These are phyloP conservation scores for Oophaga sylvatica DNA, from an alignment of 2,797 vertebrate genomes.

Conservation along the genomic window DNA sequence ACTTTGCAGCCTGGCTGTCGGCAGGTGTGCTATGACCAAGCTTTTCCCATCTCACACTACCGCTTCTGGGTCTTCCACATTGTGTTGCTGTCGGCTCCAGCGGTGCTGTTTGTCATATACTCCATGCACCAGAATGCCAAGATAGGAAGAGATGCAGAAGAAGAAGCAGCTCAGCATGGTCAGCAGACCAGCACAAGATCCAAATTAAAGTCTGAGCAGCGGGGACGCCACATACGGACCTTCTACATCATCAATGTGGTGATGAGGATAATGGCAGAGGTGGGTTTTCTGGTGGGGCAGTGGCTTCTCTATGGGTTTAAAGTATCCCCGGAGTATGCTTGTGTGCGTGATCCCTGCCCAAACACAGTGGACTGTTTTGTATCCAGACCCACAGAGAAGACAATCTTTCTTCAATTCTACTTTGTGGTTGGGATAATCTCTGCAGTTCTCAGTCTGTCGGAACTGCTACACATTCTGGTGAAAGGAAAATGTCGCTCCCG, in stretches of 20 bases:
- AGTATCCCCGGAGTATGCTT: slow-evolving; percentile 82
- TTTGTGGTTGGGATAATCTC: slow-evolving; percentile 84
- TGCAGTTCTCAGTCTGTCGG: slow-evolving; percentile 78
- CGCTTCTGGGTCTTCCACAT: slow-evolving; percentile 96
- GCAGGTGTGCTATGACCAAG: slow-evolving; percentile 87
- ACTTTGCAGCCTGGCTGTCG: slow-evolving; percentile 92
- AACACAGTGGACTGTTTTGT: slow-evolving; percentile 91
- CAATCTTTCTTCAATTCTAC: slow-evolving; percentile 90
- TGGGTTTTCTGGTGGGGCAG: slow-evolving; percentile 83
- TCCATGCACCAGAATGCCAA: slow-evolving; percentile 83
- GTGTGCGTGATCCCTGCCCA: slow-evolving; percentile 83
- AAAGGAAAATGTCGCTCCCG: slow-evolving; percentile 66
- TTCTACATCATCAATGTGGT: slow-evolving; percentile 84
- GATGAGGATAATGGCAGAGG: slow-evolving; percentile 82
- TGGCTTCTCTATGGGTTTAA: slow-evolving; percentile 85
- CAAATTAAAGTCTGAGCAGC: slow-evolving; percentile 39
- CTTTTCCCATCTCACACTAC: slow-evolving; percentile 93
- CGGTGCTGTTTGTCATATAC: slow-evolving; percentile 86
- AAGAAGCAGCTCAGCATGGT: not conserved
- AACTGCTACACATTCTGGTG: slow-evolving; percentile 77
- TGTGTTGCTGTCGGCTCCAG: slow-evolving; percentile 86
- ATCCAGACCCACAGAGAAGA: slow-evolving; percentile 91
- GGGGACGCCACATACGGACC: slow-evolving; percentile 68
- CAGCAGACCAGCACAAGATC: not conserved
- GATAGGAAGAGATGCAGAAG: slow-evolving; percentile 48